phyloP scores from a whole-genome alignment of 92 coral and sea anemone species.

The Porites rus region DNA sequence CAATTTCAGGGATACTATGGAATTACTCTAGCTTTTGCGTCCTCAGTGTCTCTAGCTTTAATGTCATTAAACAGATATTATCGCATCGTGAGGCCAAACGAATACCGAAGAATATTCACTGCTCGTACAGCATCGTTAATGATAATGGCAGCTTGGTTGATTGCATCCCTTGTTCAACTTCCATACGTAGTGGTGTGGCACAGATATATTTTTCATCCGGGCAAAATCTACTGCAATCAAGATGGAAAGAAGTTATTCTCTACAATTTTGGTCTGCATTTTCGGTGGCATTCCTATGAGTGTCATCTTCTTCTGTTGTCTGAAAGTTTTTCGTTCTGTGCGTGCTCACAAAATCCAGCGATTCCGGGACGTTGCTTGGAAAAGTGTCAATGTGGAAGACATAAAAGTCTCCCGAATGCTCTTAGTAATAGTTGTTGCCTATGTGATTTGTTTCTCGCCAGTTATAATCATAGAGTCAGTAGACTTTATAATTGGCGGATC shows the following conservation, averaged over 20 bases:
- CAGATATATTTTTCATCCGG: slow-evolving; percentile 37
- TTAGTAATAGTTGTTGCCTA: slow-evolving; percentile 41
- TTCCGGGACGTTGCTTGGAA: not conserved
- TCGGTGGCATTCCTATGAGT: slow-evolving; percentile 35
- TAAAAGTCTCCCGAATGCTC: slow-evolving; percentile 37
- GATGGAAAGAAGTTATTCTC: slow-evolving; percentile 28
- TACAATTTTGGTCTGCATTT: slow-evolving; percentile 9
- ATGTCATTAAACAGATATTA: slow-evolving; percentile 43
- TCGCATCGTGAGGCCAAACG: slow-evolving; percentile 37
- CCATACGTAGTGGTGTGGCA: slow-evolving; percentile 43
- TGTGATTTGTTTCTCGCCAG: slow-evolving; percentile 36
- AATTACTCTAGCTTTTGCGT: slow-evolving; percentile 25
- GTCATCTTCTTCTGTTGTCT: slow-evolving; percentile 29
- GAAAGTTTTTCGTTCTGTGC: slow-evolving; percentile 33
- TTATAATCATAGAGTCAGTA: slow-evolving; percentile 28
- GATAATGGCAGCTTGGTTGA: slow-evolving; percentile 35
- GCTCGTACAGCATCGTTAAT: not conserved
- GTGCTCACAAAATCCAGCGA: slow-evolving; percentile 22
- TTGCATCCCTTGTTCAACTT: slow-evolving; percentile 22
- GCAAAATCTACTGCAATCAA: slow-evolving; percentile 41
- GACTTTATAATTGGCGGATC: slow-evolving; percentile 45
- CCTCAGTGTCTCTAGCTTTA: slow-evolving; percentile 31
- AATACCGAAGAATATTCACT: slow-evolving; percentile 22
- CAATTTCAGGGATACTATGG: slow-evolving; percentile 47
- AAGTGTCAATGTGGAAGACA: slow-evolving; percentile 43